Evolutionary conservation across 2,797 vertebrate genomes (phyloP).

Genomic region (Hoplostethus atlanticus): DNA sequence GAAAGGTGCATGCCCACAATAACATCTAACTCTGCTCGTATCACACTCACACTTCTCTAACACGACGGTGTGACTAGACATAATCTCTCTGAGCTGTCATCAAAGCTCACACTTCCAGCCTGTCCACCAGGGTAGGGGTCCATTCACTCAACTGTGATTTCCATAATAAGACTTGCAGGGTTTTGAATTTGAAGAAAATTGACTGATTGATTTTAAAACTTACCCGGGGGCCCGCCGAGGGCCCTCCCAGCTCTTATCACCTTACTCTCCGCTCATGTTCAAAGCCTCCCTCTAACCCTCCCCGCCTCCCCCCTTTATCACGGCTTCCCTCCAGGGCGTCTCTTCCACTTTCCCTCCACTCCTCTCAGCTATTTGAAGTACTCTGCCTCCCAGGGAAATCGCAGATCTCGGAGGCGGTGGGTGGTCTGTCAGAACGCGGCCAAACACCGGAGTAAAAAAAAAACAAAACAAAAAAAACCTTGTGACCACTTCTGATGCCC

Average conservation of each 20-base stretch:
- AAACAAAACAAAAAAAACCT: not conserved
- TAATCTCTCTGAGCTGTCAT: not conserved
- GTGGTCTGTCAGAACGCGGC: constrained; percentile 39
- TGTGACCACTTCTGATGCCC: constrained; percentile 47
- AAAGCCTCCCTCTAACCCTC: constrained; percentile 35
- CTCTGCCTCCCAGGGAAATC: constrained; percentile 27
- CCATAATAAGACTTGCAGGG: not conserved
- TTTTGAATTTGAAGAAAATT: constrained; percentile 24
- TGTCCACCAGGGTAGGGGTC: not conserved
- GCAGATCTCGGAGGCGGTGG: constrained; percentile 26
- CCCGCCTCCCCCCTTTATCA: constrained; percentile 27
- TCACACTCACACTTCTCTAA: not conserved
- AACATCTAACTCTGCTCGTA: not conserved
- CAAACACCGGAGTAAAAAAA: not conserved
- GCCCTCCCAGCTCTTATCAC: constrained; percentile 38
- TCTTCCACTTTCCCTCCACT: constrained; percentile 32
- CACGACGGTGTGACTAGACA: not conserved
- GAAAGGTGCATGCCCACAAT: not conserved
- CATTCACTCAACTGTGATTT: not conserved
- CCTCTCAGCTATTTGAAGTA: constrained; percentile 33
- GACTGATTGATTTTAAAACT: constrained; percentile 38
- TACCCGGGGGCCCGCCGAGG: constrained; percentile 19
- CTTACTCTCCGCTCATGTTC: constrained; percentile 28
- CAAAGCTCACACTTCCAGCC: not conserved
- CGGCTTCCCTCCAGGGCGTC: constrained; percentile 30